Percentiles rank a stretch among this genome's conserved stretches.
Conservation (phyloP, 2,888 invertebrate genomes). For the Himalopsyche kuldschensis region DNA sequence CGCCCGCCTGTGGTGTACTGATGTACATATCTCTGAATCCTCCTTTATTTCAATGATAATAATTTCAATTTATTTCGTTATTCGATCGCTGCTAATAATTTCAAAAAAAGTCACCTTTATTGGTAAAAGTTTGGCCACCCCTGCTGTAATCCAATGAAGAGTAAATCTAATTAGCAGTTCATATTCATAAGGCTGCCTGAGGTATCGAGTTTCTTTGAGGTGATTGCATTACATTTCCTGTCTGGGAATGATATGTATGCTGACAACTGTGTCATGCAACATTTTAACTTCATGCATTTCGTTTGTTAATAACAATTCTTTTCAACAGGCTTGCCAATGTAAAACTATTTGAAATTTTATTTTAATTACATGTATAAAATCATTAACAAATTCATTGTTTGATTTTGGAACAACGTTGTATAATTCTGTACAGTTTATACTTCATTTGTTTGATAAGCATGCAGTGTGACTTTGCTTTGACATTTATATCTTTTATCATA, state of each 20-base stretch:
- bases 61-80: too few species aligned
- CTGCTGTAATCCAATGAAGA: conserved; percentile 12
- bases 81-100: too few species aligned
- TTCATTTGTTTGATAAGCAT: neutral
- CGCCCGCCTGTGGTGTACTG: too few species aligned
- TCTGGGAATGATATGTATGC: neutral
- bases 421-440: neutral
- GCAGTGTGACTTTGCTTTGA: neutral
- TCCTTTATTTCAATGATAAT: too few species aligned
- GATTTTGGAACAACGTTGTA: neutral
- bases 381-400: neutral
- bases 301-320: too few species aligned
- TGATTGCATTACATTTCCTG: neutral
- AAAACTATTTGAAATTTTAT: too few species aligned
- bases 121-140: too few species aligned
- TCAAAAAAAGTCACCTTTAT: too few species aligned
- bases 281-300: too few species aligned
- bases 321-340: too few species aligned
- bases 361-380: neutral
- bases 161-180: conserved; percentile 19
- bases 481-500: too few species aligned
- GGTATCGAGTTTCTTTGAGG: conserved; percentile 1
- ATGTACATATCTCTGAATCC: neutral
- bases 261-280: neutral
- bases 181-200: conserved; percentile 21